Percentiles rank a stretch among this genome's conserved stretches.
phyloP scores from a whole-genome alignment of 2,888 invertebrate genomes.

The Clunio marinus region DNA sequence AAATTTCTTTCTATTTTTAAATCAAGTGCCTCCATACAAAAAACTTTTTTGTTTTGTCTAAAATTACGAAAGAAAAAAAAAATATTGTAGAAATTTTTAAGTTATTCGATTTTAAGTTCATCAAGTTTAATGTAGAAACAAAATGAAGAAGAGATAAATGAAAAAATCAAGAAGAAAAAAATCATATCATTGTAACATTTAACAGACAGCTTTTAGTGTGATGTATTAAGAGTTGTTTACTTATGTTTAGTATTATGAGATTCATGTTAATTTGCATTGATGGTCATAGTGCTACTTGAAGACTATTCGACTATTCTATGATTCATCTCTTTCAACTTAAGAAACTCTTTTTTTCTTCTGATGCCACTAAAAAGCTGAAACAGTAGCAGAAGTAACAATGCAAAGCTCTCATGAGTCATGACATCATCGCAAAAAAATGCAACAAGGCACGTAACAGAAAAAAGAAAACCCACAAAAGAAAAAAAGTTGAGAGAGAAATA shows the following conservation, averaged over 20 bases:
- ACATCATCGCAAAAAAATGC: constrained; percentile 15
- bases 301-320: not conserved
- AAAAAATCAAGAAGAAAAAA: constrained; percentile 11
- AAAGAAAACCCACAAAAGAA: not conserved
- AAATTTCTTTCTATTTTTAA: not conserved
- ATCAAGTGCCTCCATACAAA: constrained; percentile 21
- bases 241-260: no score
- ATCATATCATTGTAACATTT: not conserved
- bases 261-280: not conserved
- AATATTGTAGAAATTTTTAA: not conserved
- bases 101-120: constrained; percentile 19
- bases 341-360: not conserved
- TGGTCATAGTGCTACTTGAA: not conserved
- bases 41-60: no score
- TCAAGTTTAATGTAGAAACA: not conserved
- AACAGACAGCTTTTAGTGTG: not conserved
- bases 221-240: not conserved
- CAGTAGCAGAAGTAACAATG: no score
- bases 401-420: no score
- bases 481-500: not conserved
- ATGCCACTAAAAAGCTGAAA: constrained; percentile 1
- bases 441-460: not conserved
- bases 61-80: not conserved
- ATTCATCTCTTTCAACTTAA: not conserved
- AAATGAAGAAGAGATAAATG: no score